Evolutionary conservation across 2,797 vertebrate species (phyloP).

Genomic region (Sebastolobus alascanus): DNA sequence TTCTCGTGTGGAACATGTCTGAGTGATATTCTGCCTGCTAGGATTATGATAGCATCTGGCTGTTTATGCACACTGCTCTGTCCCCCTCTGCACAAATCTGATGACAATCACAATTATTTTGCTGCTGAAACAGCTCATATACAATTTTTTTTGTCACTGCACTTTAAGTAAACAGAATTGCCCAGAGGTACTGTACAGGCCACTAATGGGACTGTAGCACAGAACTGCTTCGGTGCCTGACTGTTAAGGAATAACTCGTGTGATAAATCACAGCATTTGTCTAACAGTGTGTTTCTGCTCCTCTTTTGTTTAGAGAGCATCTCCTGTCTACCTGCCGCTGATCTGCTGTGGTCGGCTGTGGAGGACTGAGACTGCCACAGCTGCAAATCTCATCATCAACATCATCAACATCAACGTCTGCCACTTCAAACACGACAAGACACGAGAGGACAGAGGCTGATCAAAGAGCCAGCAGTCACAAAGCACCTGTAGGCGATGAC

Average conservation of each 20-base stretch:
- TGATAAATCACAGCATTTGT: conserved; percentile 49
- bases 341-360: conserved; percentile 55
- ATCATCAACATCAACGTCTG: conserved; percentile 57
- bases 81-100: conserved; percentile 13
- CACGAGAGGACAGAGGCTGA: conserved; percentile 46
- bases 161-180: conserved; percentile 41
- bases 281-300: conserved; percentile 44
- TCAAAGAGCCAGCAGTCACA: conserved; percentile 49
- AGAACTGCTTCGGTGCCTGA: conserved; percentile 11
- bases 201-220: conserved; percentile 23
- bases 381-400: conserved; percentile 54
- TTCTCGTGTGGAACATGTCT: conserved; percentile 21
- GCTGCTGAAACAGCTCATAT: conserved; percentile 13
- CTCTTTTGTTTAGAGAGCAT: conserved; percentile 49
- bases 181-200: conserved; percentile 21
- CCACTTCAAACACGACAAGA: conserved; percentile 63
- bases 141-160: not conserved
- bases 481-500: conserved; percentile 63
- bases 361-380: conserved; percentile 52
- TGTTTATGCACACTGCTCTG: conserved; percentile 13
- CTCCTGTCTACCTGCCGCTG: conserved; percentile 62
- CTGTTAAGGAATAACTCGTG: conserved; percentile 15
- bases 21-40: conserved; percentile 18
- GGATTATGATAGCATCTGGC: conserved; percentile 35
- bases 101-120: conserved; percentile 40